Evolutionary conservation across 2,888 invertebrate genomes (phyloP).

Genomic region (Iphiclides podalirius): DNA sequence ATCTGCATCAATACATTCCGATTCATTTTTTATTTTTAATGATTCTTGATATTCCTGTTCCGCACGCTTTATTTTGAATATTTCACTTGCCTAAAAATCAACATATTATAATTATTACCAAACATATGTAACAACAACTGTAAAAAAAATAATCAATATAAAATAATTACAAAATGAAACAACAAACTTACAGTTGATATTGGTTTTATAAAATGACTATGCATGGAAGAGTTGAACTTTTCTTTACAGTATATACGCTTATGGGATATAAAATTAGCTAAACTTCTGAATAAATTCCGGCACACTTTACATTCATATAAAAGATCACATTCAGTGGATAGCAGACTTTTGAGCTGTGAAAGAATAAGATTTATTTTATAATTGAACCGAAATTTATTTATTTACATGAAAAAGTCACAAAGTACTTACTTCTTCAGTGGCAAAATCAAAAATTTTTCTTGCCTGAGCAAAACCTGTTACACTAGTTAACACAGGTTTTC

Average conservation of each 20-base stretch:
- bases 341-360: constrained; percentile 84
- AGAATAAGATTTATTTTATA: constrained; percentile 22
- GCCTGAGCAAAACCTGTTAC: constrained; percentile 85
- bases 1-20: constrained; percentile 33
- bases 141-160: constrained; percentile 1
- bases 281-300: constrained; percentile 90
- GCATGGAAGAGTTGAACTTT: constrained; percentile 69
- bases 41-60: constrained; percentile 69
- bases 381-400: too few relatives aligned
- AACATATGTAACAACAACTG: too few relatives aligned
- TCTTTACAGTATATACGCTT: constrained; percentile 90
- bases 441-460: constrained; percentile 85
- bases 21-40: constrained; percentile 43
- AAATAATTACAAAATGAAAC: constrained; percentile 3
- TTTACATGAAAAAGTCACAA: not conserved
- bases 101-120: not conserved
- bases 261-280: constrained; percentile 93
- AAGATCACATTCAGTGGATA: constrained; percentile 91
- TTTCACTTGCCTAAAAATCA: constrained; percentile 58
- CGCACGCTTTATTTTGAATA: constrained; percentile 68
- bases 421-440: constrained; percentile 85
- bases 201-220: constrained; percentile 66
- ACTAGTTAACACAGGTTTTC: constrained; percentile 85
- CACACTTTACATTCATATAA: constrained; percentile 95
- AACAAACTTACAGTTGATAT: constrained; percentile 63